Base-by-base conservation (phyloP, 23 tunicate genomes). In the Styela plicata region DNA sequence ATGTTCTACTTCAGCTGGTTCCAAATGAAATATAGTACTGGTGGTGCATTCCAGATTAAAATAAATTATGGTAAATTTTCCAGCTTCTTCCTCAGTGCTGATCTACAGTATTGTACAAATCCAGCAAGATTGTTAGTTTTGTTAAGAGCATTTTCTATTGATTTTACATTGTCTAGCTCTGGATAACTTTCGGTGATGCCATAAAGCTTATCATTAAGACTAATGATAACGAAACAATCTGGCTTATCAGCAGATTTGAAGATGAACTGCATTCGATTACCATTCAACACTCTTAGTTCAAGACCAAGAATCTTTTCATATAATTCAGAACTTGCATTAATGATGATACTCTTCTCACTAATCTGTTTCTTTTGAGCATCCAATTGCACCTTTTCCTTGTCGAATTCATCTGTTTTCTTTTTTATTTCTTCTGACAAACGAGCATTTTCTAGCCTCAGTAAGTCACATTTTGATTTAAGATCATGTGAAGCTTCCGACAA, bases 71-170 rank as follows among this genome's bases (percentile, higher is more conserved):
- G 13, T 18, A 7, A 71, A 36, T 71, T 30, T 71, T 32, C 77
- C 36, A 32, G 17, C 34, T 22, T 3, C 35, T 44, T 69, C 21
- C 26, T 66, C 31, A 87, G 70, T 35, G 31, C 22, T 25, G 1
- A 36, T 17, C 91, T 61, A 29, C 74, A 29, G 63, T 30, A 80
- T 37, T 80, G 88, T 18, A 89, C 67, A 74, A 89, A 89, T 1
- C 83, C 88, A 28, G 94, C 85, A 22, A 89, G 79, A 32, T 84
- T 84, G 36, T 89, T 89, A 1, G 94, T 89, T 64, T 74, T 76
- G 44, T 89, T 89, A 36, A 89, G 73, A 31, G 30, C 66, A 22
- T 79, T 70, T 53, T 89, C 94, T 24, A 89, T 31, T 20, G 74
- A 36, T 33, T 80, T 79, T 0, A 84, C 66, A 31, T 84, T 73